A percentile compares a stretch with the other conserved stretches of the same genome.
Evolutionary conservation across 2,797 vertebrate genomes (phyloP).

Genomic region (Gadopsis marmoratus): DNA sequence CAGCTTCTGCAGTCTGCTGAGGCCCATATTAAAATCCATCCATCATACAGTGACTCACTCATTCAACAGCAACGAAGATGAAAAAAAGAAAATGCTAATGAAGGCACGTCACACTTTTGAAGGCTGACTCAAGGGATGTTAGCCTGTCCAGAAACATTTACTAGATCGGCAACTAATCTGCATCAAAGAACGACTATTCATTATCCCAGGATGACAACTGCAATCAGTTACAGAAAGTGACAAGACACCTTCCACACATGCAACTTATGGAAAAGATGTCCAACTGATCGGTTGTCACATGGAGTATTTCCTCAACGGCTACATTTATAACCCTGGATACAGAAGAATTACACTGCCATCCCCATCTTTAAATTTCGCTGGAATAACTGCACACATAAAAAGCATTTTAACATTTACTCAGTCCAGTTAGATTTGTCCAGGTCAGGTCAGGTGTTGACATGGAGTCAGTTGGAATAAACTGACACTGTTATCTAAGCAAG

Average conservation of each 20-base stretch:
- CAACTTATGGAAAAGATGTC: background rate
- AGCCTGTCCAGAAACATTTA: conserved; percentile 11
- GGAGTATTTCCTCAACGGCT: conserved; percentile 8
- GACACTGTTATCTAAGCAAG: background rate
- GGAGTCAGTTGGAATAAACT: background rate
- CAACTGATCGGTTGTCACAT: conserved; percentile 12
- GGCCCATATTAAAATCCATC: conserved; percentile 23
- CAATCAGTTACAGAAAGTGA: conserved; percentile 2
- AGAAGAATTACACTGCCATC: background rate
- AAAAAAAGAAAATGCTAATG: conserved; percentile 5
- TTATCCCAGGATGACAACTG: background rate
- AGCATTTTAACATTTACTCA: background rate
- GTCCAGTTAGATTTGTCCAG: conserved; percentile 4
- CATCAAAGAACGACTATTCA: conserved; percentile 5
- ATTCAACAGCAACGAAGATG: conserved; percentile 21
- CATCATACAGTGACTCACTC: conserved; percentile 41
- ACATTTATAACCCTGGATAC: background rate
- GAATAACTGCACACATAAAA: background rate
- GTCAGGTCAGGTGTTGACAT: background rate
- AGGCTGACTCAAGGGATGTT: conserved; percentile 18
- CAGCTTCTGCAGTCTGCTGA: conserved; percentile 48
- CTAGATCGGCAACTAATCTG: conserved; percentile 6
- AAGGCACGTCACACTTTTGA: conserved; percentile 26
- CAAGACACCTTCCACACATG: background rate
- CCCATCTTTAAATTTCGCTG: background rate